Evolutionary conservation across 2,888 invertebrate species (phyloP).

Genomic region (Lypha dubia): DNA sequence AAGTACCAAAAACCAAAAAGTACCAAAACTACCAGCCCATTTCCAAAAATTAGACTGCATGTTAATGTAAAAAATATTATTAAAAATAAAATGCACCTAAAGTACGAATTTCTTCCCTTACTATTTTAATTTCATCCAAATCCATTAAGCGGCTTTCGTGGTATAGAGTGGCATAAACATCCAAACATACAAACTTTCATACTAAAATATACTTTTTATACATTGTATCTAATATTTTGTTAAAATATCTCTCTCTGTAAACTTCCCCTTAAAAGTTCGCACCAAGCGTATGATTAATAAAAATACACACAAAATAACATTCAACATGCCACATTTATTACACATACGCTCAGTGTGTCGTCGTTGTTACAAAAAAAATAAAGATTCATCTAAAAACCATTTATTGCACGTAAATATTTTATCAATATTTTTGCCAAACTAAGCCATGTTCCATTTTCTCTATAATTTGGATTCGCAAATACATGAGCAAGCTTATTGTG

Average conservation of each 20-base stretch:
- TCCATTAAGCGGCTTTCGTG: no score
- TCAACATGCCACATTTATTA: slow-evolving; percentile 12
- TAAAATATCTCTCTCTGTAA: background rate
- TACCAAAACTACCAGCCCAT: no score
- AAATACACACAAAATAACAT: background rate
- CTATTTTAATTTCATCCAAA: no score
- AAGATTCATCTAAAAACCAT: slow-evolving; percentile 28
- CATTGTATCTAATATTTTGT: background rate
- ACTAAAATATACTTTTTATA: background rate
- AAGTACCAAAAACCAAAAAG: no score
- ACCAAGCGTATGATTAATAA: slow-evolving; percentile 27
- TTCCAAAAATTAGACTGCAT: no score
- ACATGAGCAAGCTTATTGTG: slow-evolving; percentile 27
- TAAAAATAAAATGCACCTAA: no score
- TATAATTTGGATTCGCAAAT: slow-evolving; percentile 41
- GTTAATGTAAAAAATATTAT: no score
- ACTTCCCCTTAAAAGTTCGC: background rate
- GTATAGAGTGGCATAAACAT: no score
- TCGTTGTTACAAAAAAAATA: background rate
- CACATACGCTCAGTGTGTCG: slow-evolving; percentile 33
- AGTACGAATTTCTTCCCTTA: no score
- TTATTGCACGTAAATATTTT: slow-evolving; percentile 41
- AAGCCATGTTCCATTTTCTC: slow-evolving; percentile 46
- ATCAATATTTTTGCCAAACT: slow-evolving; percentile 47
- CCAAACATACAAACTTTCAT: no score